Conservation (phyloP, 2,113 vertebrate genomes). For the Ameiurus melas region DNA sequence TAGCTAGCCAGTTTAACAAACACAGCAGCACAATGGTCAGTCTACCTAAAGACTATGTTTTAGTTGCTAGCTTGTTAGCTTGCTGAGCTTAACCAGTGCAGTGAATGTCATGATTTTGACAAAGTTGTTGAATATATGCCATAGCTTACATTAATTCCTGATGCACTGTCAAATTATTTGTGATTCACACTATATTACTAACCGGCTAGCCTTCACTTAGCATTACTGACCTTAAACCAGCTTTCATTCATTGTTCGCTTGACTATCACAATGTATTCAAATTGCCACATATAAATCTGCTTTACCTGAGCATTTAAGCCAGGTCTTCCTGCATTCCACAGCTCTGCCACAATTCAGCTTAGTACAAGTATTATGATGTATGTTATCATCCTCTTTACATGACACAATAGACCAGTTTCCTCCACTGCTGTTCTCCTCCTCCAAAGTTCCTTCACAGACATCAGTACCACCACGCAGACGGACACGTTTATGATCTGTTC, state of each 20-base stretch:
- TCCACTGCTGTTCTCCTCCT: neutral
- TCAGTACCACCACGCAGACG: conserved; percentile 28
- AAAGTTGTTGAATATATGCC: neutral
- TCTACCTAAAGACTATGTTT: neutral
- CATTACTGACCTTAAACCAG: neutral
- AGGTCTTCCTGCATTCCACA: neutral
- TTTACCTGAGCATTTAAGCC: conserved; percentile 65
- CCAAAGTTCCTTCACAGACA: conserved; percentile 58
- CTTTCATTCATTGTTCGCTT: neutral
- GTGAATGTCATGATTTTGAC: neutral
- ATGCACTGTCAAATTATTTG: neutral
- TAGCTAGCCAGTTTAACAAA: neutral
- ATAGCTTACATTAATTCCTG: neutral
- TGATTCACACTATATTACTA: neutral
- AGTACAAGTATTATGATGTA: conserved; percentile 16
- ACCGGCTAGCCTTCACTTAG: neutral
- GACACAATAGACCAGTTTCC: neutral
- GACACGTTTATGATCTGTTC: conserved; percentile 47
- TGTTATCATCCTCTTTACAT: accelerated
- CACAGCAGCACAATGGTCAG: neutral
- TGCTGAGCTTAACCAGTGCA: neutral
- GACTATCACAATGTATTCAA: neutral
- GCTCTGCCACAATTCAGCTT: conserved; percentile 57
- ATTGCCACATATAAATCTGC: neutral
- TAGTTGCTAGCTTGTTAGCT: neutral